Conservation (phyloP, 2,888 invertebrate genomes). For the Callyntrura guangdongensis region DNA sequence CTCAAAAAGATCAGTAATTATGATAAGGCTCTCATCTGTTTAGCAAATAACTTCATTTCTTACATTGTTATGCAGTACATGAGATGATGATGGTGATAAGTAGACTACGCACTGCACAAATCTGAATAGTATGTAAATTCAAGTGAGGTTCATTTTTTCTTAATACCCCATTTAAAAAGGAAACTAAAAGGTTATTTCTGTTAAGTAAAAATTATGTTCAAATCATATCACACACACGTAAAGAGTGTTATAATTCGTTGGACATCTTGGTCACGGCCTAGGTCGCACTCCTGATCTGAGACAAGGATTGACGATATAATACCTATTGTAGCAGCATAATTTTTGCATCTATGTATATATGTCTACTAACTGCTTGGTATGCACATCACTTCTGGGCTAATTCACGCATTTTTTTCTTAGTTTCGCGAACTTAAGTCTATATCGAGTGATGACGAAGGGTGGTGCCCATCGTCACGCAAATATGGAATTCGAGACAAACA, state of each 20-base stretch:
- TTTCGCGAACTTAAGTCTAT: constrained; percentile 57
- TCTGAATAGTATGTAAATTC: constrained; percentile 6
- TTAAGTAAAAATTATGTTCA: background rate
- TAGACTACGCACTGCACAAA: background rate
- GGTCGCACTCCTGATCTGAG: constrained; percentile 50
- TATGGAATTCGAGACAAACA: background rate
- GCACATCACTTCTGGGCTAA: constrained; percentile 23
- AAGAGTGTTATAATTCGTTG: constrained; percentile 16
- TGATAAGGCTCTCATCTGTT: constrained; percentile 49
- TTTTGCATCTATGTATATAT: background rate
- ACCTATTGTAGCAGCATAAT: background rate
- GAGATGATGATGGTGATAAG: background rate
- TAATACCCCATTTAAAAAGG: background rate
- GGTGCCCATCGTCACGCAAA: too few species aligned
- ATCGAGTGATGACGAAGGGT: background rate
- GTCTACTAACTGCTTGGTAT: background rate
- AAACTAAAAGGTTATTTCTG: background rate
- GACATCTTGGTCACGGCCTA: constrained; percentile 72
- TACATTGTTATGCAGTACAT: background rate
- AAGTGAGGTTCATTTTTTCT: constrained; percentile 6
- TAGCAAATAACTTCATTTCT: constrained; percentile 61
- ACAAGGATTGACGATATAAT: background rate
- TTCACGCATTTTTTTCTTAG: constrained; percentile 56
- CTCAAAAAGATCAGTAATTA: constrained; percentile 68
- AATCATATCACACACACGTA: background rate